Evolutionary conservation across 2,888 invertebrate species (phyloP).

Genomic region (Tholera decimalis): DNA sequence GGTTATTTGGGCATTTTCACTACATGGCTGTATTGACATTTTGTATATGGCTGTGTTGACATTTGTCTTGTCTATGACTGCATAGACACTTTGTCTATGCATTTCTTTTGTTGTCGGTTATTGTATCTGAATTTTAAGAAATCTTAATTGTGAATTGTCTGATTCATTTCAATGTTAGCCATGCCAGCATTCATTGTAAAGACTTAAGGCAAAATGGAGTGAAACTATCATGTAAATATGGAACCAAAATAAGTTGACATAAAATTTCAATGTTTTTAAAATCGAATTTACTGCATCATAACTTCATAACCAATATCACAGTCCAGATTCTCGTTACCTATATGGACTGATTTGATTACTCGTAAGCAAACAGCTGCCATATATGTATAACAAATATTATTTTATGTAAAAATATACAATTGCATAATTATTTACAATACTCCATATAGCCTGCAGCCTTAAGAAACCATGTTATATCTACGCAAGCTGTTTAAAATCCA

Average conservation of each 20-base stretch:
- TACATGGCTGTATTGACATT: not conserved
- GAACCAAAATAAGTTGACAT: not conserved
- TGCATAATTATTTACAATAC: slow-evolving; percentile 27
- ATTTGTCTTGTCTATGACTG: not conserved
- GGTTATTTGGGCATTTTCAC: too few relatives aligned
- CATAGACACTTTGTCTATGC: not conserved
- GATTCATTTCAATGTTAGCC: not conserved
- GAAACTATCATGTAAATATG: not conserved
- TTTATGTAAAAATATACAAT: slow-evolving; percentile 8
- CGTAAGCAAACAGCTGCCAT: not conserved
- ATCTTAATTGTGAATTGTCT: not conserved
- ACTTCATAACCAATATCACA: not conserved
- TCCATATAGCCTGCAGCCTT: slow-evolving; percentile 1
- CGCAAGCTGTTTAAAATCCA: slow-evolving; percentile 40
- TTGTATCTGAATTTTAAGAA: not conserved
- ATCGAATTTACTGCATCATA: not conserved
- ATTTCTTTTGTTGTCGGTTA: not conserved
- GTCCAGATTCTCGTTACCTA: not conserved
- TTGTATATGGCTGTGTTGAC: not conserved
- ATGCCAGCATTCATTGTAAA: not conserved
- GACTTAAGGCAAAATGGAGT: not conserved
- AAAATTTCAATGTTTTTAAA: not conserved
- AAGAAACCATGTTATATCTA: slow-evolving; percentile 9
- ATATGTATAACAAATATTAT: slow-evolving; percentile 4
- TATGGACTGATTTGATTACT: not conserved